Percentiles rank a stretch among this genome's conserved stretches.
Conservation (phyloP, 2,888 invertebrate species). For the Meta bourneti region DNA sequence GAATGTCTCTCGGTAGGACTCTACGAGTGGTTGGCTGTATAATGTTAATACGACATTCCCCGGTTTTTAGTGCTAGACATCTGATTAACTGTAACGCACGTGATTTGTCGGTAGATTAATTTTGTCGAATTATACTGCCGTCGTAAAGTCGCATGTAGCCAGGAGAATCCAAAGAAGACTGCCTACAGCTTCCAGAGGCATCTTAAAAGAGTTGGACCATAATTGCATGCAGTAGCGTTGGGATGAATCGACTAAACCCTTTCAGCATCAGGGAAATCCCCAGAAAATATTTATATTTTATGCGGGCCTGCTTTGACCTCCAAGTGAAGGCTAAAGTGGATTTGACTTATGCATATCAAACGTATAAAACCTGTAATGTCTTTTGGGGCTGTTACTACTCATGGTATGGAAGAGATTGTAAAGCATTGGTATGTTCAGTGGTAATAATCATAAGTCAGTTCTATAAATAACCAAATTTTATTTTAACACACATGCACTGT, state of each 20-base stretch:
- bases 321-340: not conserved
- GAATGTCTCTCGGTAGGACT: slow-evolving; percentile 37
- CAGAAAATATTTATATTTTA: not conserved
- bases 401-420: not conserved
- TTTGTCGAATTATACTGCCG: slow-evolving; percentile 68
- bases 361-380: not conserved
- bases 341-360: not conserved
- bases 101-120: slow-evolving; percentile 76
- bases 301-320: not conserved
- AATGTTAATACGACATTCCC: slow-evolving; percentile 68
- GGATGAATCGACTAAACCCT: slow-evolving; percentile 19
- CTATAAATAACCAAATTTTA: too few relatives aligned
- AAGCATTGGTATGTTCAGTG: too few relatives aligned
- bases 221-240: slow-evolving; percentile 23
- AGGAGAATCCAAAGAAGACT: not conserved
- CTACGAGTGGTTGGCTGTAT: slow-evolving; percentile 61
- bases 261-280: not conserved
- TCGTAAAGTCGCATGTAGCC: slow-evolving; percentile 50
- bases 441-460: too few relatives aligned
- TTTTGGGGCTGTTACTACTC: not conserved
- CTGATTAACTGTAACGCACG: slow-evolving; percentile 75
- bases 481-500: too few relatives aligned
- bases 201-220: slow-evolving; percentile 27
- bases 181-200: slow-evolving; percentile 6
- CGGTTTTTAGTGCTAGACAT: slow-evolving; percentile 69